These are phyloP conservation scores for Peribatodes rhomboidaria DNA, from an alignment of 2,888 invertebrate genomes.

Conservation along the genomic window DNA sequence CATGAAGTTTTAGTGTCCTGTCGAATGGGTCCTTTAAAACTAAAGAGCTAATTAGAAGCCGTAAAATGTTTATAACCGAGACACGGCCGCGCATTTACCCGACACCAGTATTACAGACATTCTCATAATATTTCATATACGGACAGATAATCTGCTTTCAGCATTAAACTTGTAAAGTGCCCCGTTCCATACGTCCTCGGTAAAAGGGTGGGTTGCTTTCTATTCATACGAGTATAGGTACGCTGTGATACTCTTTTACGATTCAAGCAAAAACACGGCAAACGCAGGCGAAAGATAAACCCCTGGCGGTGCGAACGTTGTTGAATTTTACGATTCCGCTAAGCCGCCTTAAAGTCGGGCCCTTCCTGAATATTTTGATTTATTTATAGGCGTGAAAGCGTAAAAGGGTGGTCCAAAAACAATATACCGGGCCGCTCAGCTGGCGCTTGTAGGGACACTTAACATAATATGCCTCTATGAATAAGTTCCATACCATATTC, in stretches of 20 bases:
- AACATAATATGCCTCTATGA: slow-evolving; percentile 70
- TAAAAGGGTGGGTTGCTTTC: slow-evolving; percentile 79
- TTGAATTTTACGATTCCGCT: slow-evolving; percentile 86
- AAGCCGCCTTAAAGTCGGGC: slow-evolving; percentile 86
- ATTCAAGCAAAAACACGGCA: slow-evolving; percentile 81
- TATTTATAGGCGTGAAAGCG: slow-evolving; percentile 84
- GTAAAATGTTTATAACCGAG: slow-evolving; percentile 40
- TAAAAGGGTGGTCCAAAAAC: slow-evolving; percentile 84
- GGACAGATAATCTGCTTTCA: slow-evolving; percentile 76
- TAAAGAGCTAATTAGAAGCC: slow-evolving; percentile 36
- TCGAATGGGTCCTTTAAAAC: slow-evolving; percentile 28
- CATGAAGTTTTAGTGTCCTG: slow-evolving; percentile 27
- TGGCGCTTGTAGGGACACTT: slow-evolving; percentile 67
- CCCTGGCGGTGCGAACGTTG: slow-evolving; percentile 79
- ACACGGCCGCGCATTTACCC: slow-evolving; percentile 31
- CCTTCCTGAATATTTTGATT: slow-evolving; percentile 87
- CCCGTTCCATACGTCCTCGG: slow-evolving; percentile 74
- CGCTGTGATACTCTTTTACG: slow-evolving; percentile 83
- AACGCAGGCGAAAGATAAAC: slow-evolving; percentile 81
- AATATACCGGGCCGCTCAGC: slow-evolving; percentile 78
- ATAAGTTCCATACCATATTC: slow-evolving; percentile 57
- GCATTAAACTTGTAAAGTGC: slow-evolving; percentile 77
- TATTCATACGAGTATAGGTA: slow-evolving; percentile 69
- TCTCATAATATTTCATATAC: slow-evolving; percentile 45
- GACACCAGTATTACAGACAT: slow-evolving; percentile 39